These are phyloP conservation scores for Cyclopterus lumpus DNA, from an alignment of 2,797 vertebrate species.

Conservation along the genomic window DNA sequence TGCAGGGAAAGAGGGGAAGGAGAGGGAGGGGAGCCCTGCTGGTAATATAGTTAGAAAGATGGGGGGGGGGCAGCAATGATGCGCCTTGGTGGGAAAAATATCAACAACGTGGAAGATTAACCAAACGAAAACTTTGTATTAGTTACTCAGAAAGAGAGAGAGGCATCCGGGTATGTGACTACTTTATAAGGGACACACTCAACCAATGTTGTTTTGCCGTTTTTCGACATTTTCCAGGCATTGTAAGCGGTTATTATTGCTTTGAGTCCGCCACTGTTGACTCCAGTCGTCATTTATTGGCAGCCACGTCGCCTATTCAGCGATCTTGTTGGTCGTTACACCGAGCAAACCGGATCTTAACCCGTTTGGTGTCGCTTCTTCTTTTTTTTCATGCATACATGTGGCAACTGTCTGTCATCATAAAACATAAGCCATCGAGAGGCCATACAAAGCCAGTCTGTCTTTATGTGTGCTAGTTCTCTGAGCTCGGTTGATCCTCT, in stretches of 20 bases:
- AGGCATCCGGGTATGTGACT: neutral
- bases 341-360: neutral
- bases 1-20: slow-evolving; percentile 37
- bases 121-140: slow-evolving; percentile 23
- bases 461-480: slow-evolving; percentile 1
- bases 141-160: slow-evolving; percentile 10
- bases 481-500: neutral
- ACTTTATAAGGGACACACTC: slow-evolving; percentile 3
- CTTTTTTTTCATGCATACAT: neutral
- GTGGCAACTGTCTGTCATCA: neutral
- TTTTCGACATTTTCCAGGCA: neutral
- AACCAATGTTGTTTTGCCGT: neutral
- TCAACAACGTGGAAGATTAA: slow-evolving; percentile 39
- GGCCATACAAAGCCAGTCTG: neutral
- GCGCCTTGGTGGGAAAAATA: slow-evolving; percentile 50
- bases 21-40: slow-evolving; percentile 42
- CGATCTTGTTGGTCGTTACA: neutral
- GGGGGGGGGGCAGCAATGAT: slow-evolving; percentile 15
- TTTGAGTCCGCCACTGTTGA: neutral
- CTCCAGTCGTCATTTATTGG: neutral
- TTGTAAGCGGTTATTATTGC: neutral
- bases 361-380: neutral
- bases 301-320: neutral
- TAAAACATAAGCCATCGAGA: neutral
- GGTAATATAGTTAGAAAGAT: slow-evolving; percentile 54